Percentiles rank a stretch among this genome's conserved stretches.
These are phyloP conservation scores for Plectropomus leopardus DNA, from an alignment of 2,113 vertebrate species.

Conservation along the genomic window DNA sequence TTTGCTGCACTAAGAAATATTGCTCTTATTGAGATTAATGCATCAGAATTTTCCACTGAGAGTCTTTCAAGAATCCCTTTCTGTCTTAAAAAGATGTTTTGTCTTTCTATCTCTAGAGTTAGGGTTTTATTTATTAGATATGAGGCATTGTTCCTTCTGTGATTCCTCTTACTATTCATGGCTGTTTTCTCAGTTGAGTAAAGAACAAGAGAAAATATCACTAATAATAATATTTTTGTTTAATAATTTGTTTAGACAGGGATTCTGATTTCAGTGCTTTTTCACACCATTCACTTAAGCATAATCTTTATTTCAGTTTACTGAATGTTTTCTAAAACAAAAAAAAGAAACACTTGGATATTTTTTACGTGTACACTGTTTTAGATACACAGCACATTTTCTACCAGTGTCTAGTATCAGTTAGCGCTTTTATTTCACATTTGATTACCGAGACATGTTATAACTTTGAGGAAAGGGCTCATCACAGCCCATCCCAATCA, in stretches of 20 bases:
- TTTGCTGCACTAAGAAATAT: background rate
- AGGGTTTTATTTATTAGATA: slow-evolving; percentile 16
- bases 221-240: background rate
- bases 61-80: slow-evolving; percentile 7
- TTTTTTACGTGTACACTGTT: background rate
- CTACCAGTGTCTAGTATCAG: background rate
- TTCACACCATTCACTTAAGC: background rate
- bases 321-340: too few species aligned
- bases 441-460: background rate
- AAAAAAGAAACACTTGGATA: background rate
- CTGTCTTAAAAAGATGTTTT: background rate
- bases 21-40: slow-evolving; percentile 1
- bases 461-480: slow-evolving; percentile 6
- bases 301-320: background rate
- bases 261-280: background rate
- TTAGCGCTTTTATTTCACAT: background rate
- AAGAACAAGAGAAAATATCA: background rate
- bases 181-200: background rate
- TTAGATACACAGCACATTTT: background rate
- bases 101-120: background rate
- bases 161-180: background rate
- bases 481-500: background rate
- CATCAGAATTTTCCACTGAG: background rate
- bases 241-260: background rate
- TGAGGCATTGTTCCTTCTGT: background rate